These are phyloP conservation scores for Acridotheres tristis DNA, from an alignment of 2,797 vertebrate species.

Conservation along the genomic window DNA sequence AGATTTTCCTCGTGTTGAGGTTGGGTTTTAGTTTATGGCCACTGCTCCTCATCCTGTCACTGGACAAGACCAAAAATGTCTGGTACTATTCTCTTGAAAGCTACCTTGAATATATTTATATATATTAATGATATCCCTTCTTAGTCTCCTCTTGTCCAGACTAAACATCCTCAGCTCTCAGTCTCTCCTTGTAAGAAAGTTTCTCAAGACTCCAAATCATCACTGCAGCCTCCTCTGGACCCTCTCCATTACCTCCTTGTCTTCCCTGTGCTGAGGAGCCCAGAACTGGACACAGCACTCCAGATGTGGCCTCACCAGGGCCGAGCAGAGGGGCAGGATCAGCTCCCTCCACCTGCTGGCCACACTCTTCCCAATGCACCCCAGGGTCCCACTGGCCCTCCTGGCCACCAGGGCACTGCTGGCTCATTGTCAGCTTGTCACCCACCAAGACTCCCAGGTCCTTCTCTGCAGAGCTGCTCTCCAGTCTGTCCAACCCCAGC, in stretches of 20 bases:
- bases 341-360: not conserved
- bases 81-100: not conserved
- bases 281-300: not conserved
- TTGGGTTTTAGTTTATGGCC: not conserved
- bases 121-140: too few species aligned
- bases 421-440: not conserved
- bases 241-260: not conserved
- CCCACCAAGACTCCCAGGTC: not conserved
- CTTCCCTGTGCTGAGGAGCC: not conserved
- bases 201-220: not conserved
- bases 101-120: not conserved
- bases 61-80: not conserved
- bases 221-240: not conserved
- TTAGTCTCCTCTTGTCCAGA: not conserved
- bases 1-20: not conserved
- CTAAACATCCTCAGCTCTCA: not conserved
- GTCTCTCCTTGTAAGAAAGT: rapidly evolving
- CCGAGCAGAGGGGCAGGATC: not conserved
- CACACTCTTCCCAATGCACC: not conserved
- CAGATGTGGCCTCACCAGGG: not conserved
- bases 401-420: not conserved
- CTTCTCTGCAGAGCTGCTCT: not conserved
- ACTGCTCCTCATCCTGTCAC: not conserved
- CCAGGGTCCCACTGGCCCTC: not conserved
- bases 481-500: not conserved